These are phyloP conservation scores for Heliconius charithonia DNA, from an alignment of 2,888 invertebrate genomes.

Conservation along the genomic window DNA sequence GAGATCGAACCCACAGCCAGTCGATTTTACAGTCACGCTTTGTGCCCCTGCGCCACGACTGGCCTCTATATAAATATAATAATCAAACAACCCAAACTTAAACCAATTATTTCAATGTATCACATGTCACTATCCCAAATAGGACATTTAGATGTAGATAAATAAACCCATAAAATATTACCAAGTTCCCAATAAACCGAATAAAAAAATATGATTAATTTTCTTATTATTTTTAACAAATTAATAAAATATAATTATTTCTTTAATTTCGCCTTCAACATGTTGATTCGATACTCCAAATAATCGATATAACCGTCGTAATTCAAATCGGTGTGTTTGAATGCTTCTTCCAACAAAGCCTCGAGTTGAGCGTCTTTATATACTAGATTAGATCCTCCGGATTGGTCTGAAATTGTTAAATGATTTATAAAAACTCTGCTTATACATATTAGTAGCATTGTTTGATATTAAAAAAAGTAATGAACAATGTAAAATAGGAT, in stretches of 20 bases:
- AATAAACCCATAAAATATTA: neutral
- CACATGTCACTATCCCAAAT: too few species aligned
- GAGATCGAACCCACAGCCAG: too few species aligned
- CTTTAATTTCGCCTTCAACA: conserved; percentile 56
- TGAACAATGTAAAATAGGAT: too few species aligned
- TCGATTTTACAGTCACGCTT: too few species aligned
- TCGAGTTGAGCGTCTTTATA: conserved; percentile 83
- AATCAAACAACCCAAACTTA: too few species aligned
- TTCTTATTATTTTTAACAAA: neutral
- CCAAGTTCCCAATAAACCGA: neutral
- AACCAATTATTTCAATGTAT: too few species aligned
- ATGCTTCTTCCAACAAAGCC: conserved; percentile 84
- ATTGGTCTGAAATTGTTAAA: conserved; percentile 61
- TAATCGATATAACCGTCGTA: conserved; percentile 90
- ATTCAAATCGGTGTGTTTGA: conserved; percentile 87
- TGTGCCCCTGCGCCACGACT: too few species aligned
- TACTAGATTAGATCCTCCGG: conserved; percentile 62
- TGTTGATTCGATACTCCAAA: conserved; percentile 80
- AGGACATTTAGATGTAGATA: too few species aligned
- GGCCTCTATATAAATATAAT: too few species aligned
- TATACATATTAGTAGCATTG: too few species aligned
- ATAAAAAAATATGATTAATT: neutral
- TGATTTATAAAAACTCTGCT: neutral
- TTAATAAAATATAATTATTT: neutral
- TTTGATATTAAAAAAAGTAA: too few species aligned